Conservation (phyloP, 2,113 vertebrate species). For the Nansenia antarctica region DNA sequence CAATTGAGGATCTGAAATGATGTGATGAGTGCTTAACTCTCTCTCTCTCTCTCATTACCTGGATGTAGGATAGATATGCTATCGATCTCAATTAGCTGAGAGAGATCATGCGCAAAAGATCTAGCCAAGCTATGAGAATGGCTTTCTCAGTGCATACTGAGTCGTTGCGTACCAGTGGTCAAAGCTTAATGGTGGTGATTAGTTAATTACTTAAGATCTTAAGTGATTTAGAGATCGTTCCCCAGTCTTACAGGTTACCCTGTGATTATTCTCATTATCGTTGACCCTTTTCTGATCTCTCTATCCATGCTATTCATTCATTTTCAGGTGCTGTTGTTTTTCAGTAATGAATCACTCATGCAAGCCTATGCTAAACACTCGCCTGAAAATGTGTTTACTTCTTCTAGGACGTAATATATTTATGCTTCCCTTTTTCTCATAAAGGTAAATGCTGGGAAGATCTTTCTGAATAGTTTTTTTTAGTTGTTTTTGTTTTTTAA, state of each 20-base stretch:
- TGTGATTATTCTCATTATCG: slow-evolving; percentile 33
- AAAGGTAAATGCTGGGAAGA: no score
- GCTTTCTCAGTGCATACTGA: slow-evolving; percentile 46
- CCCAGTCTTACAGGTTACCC: slow-evolving; percentile 13
- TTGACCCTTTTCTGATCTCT: slow-evolving; percentile 19
- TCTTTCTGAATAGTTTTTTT: no score
- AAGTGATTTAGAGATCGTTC: slow-evolving; percentile 53
- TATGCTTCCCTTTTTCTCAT: no score
- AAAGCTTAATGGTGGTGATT: slow-evolving; percentile 55
- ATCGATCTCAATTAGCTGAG: slow-evolving; percentile 49
- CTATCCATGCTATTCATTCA: not conserved
- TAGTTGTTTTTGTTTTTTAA: no score
- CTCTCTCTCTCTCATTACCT: not conserved
- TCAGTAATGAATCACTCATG: no score
- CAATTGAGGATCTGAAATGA: not conserved
- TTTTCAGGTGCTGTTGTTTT: no score
- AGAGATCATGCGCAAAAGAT: slow-evolving; percentile 37
- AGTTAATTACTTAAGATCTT: slow-evolving; percentile 58
- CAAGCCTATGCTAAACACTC: no score
- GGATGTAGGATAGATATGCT: slow-evolving; percentile 30
- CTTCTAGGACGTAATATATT: no score
- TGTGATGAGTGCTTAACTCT: not conserved
- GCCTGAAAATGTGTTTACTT: no score
- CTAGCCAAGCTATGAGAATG: slow-evolving; percentile 48
- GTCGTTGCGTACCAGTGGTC: slow-evolving; percentile 53